Evolutionary conservation across 2,888 invertebrate species (phyloP), one percentile per base, ranked within the genome.

Genomic region (Cepaea hortensis): DNA sequence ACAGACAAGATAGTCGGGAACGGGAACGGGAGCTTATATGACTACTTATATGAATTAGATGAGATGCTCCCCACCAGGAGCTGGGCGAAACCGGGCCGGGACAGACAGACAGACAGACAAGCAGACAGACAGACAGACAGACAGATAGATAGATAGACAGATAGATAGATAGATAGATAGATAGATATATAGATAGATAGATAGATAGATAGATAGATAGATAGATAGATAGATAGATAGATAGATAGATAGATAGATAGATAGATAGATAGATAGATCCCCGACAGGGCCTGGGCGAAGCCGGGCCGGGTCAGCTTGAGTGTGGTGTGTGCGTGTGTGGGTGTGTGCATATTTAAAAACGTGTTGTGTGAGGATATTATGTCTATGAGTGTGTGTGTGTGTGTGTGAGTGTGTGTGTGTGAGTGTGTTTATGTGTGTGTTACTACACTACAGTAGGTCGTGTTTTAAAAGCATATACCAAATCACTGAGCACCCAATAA

Each of bases 101-200:
- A 18, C 79, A 79, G 50, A 79, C 18, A 79, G 35, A 50, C 15
- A 50, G 79, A 50, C n/a, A 79, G 79, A 79, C n/a, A 61, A 15
- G 48, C 48, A 79, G 79, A 79, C 23, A 75, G 75, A 75, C 23
- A 75, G 75, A 75, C 23, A 75, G 75, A 75, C 23, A 75, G 75
- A 75, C 23, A 75, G 75, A 75, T 75, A 75, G 75, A 75, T 75
- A 75, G 75, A 75, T 75, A 75, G 75, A 75, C 23, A 75, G 75
- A 75, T 75, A 75, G 75, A 75, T 75, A 75, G 75, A 75, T 75
- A 75, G 75, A 75, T 61, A 79, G 61, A 79, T 79, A 79, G 79
- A 79, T 79, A 61, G 79, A 61, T 18, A 20, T 5, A 20, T 18
- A 46, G 50, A 79, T 50, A 79, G 50, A 50, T n/a, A 50, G 79